Conservation (phyloP, 2,888 invertebrate genomes). For the Leptinotarsa haldemani region DNA sequence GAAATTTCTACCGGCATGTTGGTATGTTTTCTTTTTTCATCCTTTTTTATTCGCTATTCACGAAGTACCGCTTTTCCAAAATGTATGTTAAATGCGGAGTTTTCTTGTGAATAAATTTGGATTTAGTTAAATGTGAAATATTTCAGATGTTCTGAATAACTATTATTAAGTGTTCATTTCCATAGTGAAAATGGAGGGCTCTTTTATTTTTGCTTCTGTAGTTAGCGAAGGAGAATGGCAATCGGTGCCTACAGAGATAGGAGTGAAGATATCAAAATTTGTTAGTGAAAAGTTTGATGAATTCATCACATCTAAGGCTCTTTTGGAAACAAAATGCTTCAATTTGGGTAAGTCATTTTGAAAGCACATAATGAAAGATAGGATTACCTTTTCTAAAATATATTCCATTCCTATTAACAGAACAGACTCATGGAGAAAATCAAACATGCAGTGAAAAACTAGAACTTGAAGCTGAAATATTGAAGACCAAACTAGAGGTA, state of each 20-base stretch:
- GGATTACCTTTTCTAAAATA: background rate
- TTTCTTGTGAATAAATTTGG: background rate
- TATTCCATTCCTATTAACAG: constrained; percentile 60
- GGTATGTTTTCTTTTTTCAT: constrained; percentile 27
- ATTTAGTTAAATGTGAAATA: constrained; percentile 21
- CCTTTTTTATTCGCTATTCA: constrained; percentile 5
- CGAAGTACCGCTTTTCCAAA: constrained; percentile 18
- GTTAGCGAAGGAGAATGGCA: constrained; percentile 70
- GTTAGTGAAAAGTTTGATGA: constrained; percentile 76
- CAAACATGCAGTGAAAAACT: constrained; percentile 71
- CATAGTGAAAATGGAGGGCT: constrained; percentile 56
- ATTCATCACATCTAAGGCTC: constrained; percentile 78
- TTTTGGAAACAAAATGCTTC: constrained; percentile 75
- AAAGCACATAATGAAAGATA: background rate
- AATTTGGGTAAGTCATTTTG: constrained; percentile 70
- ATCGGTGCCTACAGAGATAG: constrained; percentile 68
- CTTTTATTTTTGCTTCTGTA: constrained; percentile 60
- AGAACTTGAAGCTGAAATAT: constrained; percentile 74
- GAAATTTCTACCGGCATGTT: constrained; percentile 37
- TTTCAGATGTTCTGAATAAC: constrained; percentile 24
- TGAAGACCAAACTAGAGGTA: constrained; percentile 72
- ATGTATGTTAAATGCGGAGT: constrained; percentile 3
- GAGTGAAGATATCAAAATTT: constrained; percentile 73
- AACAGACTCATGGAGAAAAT: constrained; percentile 69
- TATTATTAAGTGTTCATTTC: background rate